These are phyloP conservation scores for Galemys pyrenaicus DNA, from an alignment of 2,113 vertebrate species.

Conservation along the genomic window DNA sequence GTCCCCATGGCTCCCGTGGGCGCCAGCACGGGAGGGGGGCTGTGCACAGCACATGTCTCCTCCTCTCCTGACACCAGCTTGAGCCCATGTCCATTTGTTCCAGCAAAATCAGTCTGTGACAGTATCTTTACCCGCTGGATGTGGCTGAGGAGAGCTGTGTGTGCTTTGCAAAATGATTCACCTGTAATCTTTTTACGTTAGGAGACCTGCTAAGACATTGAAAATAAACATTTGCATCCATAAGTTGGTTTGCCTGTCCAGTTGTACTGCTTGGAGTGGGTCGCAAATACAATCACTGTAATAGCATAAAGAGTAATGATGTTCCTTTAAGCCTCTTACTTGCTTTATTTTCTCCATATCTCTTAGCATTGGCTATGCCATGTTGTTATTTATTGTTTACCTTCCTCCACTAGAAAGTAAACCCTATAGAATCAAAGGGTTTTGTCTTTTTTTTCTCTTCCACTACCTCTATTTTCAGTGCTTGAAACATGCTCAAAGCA, in stretches of 20 bases:
- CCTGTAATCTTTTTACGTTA: neutral
- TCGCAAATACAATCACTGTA: neutral
- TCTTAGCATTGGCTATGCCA: neutral
- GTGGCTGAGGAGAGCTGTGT: neutral
- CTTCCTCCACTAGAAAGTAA: neutral
- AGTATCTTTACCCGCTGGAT: neutral
- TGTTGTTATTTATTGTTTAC: neutral
- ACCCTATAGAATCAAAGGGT: neutral
- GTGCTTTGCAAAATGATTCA: neutral
- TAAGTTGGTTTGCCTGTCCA: neutral
- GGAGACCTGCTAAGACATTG: neutral
- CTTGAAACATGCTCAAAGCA: neutral
- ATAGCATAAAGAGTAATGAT: neutral
- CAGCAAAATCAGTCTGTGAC: neutral
- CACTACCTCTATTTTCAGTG: neutral
- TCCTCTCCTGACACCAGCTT: neutral
- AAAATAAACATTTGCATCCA: neutral
- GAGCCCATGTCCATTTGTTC: neutral
- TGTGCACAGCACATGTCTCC: accelerated
- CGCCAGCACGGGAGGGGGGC: too few species aligned
- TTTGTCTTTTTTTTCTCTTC: neutral
- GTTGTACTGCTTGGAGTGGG: neutral
- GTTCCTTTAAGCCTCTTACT: neutral
- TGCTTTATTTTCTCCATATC: neutral
- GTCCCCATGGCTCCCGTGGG: neutral